These are phyloP conservation scores for Jaculus jaculus DNA, from an alignment of 2,113 vertebrate genomes.

Conservation along the genomic window DNA sequence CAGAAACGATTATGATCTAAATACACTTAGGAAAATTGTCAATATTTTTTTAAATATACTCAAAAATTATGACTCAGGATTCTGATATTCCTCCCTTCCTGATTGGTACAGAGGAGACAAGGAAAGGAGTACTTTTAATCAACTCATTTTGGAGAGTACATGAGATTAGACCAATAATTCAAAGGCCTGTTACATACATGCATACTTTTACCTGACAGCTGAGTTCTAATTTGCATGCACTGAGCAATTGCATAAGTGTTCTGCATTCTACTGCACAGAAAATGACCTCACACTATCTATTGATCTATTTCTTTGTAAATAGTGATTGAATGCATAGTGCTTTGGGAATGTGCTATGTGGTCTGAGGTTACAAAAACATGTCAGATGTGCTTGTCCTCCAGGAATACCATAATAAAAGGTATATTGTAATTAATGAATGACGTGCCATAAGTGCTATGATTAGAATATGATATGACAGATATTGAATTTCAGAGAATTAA, in stretches of 20 bases:
- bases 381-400: slow-evolving; percentile 54
- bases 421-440: slow-evolving; percentile 41
- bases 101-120: neutral
- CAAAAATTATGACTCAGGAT: neutral
- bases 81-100: neutral
- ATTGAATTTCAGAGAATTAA: neutral
- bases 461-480: neutral
- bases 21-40: too few relatives aligned
- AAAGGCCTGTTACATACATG: neutral
- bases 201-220: neutral
- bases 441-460: slow-evolving; percentile 3
- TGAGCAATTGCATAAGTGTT: neutral
- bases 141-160: neutral
- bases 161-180: slow-evolving; percentile 15
- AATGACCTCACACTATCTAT: neutral
- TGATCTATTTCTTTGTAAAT: neutral
- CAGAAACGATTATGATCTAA: too few relatives aligned
- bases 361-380: slow-evolving; percentile 70
- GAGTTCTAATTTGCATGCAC: slow-evolving; percentile 24
- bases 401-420: slow-evolving; percentile 60
- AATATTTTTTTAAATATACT: too few relatives aligned
- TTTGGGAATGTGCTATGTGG: slow-evolving; percentile 44
- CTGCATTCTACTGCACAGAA: neutral
- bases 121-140: neutral
- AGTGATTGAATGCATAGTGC: slow-evolving; percentile 39